Percentiles rank a stretch among this genome's conserved stretches.
phyloP scores from a whole-genome alignment of 2,797 vertebrate species.

The Lacerta bilineata region DNA sequence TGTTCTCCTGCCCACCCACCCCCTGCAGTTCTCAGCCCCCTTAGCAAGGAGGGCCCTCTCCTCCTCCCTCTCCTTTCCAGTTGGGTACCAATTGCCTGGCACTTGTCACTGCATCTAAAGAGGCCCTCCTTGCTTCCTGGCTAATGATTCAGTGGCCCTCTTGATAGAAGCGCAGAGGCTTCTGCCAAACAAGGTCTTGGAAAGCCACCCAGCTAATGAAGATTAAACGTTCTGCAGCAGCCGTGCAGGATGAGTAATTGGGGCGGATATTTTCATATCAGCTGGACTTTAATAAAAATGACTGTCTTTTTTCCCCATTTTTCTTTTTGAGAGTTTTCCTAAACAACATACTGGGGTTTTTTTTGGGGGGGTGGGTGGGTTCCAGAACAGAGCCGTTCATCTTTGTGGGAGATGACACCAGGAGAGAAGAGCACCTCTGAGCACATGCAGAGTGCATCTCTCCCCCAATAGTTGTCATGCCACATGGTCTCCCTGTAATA shows the following conservation, averaged over 20 bases:
- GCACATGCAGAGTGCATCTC: background rate
- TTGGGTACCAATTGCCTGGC: background rate
- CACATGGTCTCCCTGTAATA: background rate
- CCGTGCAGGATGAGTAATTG: slow-evolving; percentile 3
- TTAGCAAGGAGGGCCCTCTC: background rate
- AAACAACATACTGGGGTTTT: background rate
- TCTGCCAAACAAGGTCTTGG: slow-evolving; percentile 16
- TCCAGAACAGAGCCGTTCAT: background rate
- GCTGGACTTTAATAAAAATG: background rate
- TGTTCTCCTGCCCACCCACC: background rate
- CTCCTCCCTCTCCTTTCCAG: too few species aligned
- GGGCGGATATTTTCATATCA: background rate
- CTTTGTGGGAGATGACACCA: too few species aligned
- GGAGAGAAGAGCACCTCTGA: too few species aligned
- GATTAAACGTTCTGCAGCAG: slow-evolving; percentile 19
- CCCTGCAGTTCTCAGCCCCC: background rate
- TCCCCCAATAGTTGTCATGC: background rate
- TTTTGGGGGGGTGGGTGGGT: too few species aligned
- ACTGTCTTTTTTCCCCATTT: too few species aligned
- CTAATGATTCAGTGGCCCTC: slow-evolving; percentile 2
- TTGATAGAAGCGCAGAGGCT: background rate
- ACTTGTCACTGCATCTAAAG: background rate
- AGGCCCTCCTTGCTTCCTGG: background rate
- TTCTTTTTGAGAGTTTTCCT: background rate
- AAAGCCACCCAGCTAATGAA: slow-evolving; percentile 26